A percentile compares a stretch with the other conserved stretches of the same genome.
phyloP scores from a whole-genome alignment of 2,113 vertebrate species.

The Pseudopipra pipra region DNA sequence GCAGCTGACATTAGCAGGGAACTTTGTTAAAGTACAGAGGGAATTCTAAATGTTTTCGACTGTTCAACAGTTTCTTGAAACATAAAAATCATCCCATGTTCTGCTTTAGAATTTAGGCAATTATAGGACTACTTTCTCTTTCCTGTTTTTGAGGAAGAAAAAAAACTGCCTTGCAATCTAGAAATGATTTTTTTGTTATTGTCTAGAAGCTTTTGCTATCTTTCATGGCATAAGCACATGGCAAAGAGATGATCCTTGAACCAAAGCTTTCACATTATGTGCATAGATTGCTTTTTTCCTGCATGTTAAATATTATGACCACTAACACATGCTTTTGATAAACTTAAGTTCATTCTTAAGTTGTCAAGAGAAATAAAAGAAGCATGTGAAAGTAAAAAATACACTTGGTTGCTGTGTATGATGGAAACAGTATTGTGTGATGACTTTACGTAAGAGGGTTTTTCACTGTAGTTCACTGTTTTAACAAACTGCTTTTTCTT shows the following conservation, averaged over 20 bases:
- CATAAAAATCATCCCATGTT: background rate
- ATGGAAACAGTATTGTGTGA: background rate
- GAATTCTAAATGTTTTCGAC: background rate
- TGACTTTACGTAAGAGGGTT: background rate
- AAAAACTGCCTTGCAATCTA: accelerated
- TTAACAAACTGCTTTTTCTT: background rate
- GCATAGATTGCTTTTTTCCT: background rate
- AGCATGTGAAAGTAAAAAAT: background rate
- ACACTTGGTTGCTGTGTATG: background rate
- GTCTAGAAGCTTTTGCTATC: background rate
- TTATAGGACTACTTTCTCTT: background rate
- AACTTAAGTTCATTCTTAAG: background rate
- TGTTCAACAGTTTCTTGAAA: background rate
- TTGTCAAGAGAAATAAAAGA: background rate
- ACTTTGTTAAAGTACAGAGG: background rate
- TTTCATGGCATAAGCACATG: accelerated
- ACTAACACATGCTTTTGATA: background rate
- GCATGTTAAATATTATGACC: background rate
- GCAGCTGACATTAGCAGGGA: background rate
- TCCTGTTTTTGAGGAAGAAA: background rate
- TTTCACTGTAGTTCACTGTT: background rate
- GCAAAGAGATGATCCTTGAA: background rate
- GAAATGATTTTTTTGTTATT: background rate
- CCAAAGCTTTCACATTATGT: background rate
- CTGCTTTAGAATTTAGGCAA: background rate